Evolutionary conservation across 2,797 vertebrate genomes (phyloP), one percentile per base, ranked within the genome.

Genomic region (Echeneis naucrates): DNA sequence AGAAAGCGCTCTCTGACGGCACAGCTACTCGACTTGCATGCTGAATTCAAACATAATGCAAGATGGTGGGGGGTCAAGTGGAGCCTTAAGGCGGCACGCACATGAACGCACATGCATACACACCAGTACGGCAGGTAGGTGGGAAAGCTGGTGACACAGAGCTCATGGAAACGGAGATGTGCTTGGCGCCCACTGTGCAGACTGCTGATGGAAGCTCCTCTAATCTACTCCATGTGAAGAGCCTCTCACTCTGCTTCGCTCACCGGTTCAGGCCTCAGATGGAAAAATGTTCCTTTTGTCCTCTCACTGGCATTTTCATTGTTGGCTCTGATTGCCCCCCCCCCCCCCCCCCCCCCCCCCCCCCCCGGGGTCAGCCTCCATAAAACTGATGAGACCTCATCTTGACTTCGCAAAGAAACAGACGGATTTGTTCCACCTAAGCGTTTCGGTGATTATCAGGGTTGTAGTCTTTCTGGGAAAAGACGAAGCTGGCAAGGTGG

Each of bases 141-240:
- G n/a, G n/a, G n/a, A n/a, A n/a, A n/a, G n/a, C n/a, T n/a, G n/a
- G n/a, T n/a, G n/a, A n/a, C n/a, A n/a, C n/a, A n/a, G n/a, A n/a
- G n/a, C 42, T 62, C 64, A n/a, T 2, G 38, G 64, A 81, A 55
- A 67, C 72, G 75, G 27, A 71, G 68, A 52, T 62, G 59, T 67
- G 80, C 71, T 58, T 1, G 14, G 13, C 17, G 51, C 67, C 50
- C 38, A 57, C 59, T 45, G 58, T 45, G 69, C 75, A 69, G 68
- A 40, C 71, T 35, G 40, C 62, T 48, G 58, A 45, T 54, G 68
- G 72, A 78, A 86, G 66, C 80, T 50, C 4, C 37, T 59, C 59
- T 83, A 77, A 88, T 80, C 77, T 75, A 67, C 79, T 65, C 42
- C 27, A 1, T 57, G 61, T 68, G 80, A 76, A 75, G 58, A 66